Conservation (phyloP, 2,888 invertebrate genomes). For the Beris morrisii region DNA sequence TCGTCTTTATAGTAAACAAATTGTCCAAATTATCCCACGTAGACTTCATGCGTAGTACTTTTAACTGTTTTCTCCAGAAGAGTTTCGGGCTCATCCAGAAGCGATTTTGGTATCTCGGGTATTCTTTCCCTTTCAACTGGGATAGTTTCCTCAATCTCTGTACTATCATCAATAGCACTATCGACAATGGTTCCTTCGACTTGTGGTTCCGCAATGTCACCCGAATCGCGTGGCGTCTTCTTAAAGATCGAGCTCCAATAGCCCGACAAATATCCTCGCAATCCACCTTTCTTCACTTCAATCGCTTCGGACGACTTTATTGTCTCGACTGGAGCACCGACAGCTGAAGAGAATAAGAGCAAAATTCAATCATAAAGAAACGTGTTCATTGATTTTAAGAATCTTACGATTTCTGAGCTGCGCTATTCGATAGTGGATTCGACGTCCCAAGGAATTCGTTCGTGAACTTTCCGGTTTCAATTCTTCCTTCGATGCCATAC, state of each 20-base stretch:
- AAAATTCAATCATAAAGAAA: background rate
- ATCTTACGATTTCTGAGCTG: slow-evolving; percentile 22
- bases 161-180: background rate
- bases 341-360: background rate
- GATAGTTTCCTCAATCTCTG: background rate
- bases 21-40: slow-evolving; percentile 7
- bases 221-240: slow-evolving; percentile 16
- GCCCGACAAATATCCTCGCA: slow-evolving; percentile 15
- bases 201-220: background rate
- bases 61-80: slow-evolving; percentile 15
- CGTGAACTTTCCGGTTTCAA: slow-evolving; percentile 6
- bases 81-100: slow-evolving; percentile 5
- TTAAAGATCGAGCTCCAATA: slow-evolving; percentile 26
- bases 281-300: slow-evolving; percentile 1
- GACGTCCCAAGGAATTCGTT: slow-evolving; percentile 12
- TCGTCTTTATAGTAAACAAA: background rate
- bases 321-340: slow-evolving; percentile 9
- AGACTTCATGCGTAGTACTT: slow-evolving; percentile 15
- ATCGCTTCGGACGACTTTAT: background rate
- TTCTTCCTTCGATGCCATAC: slow-evolving; percentile 12
- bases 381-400: background rate
- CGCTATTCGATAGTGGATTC: slow-evolving; percentile 13
- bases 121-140: background rate
- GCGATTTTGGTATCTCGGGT: slow-evolving; percentile 13
- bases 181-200: background rate